A percentile compares a stretch with the other conserved stretches of the same genome.
These are phyloP conservation scores for Danio choprae DNA, from an alignment of 2,797 vertebrate species.

Conservation along the genomic window DNA sequence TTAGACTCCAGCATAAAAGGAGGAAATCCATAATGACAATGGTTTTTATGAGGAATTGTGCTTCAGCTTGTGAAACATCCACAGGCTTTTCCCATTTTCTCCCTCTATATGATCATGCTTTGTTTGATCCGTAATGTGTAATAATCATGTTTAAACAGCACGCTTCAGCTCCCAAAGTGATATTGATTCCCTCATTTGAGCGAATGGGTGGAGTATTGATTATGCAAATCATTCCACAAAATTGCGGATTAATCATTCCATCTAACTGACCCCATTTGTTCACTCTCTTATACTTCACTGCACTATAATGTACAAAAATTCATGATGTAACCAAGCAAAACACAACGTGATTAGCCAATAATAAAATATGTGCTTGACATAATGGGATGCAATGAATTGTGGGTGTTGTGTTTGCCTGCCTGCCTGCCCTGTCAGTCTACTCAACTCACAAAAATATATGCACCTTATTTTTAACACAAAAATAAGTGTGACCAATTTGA, in stretches of 20 bases:
- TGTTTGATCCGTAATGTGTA: slow-evolving; percentile 34
- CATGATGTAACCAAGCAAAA: background rate
- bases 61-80: background rate
- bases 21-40: slow-evolving; percentile 35
- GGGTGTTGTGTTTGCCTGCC: slow-evolving; percentile 4
- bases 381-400: slow-evolving; percentile 6
- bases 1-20: slow-evolving; percentile 24
- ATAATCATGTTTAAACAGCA: slow-evolving; percentile 51
- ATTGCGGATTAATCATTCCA: slow-evolving; percentile 26
- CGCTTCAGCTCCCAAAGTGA: slow-evolving; percentile 33
- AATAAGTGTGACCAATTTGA: too few species aligned
- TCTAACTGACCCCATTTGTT: slow-evolving; percentile 33
- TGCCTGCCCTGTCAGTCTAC: background rate
- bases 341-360: background rate
- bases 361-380: background rate
- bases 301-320: background rate
- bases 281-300: background rate
- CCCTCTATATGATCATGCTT: slow-evolving; percentile 7
- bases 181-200: slow-evolving; percentile 55
- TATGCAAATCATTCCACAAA: slow-evolving; percentile 38
- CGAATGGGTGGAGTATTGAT: slow-evolving; percentile 48
- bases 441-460: too few species aligned
- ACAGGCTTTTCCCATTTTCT: slow-evolving; percentile 37
- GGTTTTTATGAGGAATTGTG: background rate
- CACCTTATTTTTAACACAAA: too few species aligned